Evolutionary conservation across 92 coral and sea anemone species (phyloP).

Genomic region (Hydrozoanthus gracilis): DNA sequence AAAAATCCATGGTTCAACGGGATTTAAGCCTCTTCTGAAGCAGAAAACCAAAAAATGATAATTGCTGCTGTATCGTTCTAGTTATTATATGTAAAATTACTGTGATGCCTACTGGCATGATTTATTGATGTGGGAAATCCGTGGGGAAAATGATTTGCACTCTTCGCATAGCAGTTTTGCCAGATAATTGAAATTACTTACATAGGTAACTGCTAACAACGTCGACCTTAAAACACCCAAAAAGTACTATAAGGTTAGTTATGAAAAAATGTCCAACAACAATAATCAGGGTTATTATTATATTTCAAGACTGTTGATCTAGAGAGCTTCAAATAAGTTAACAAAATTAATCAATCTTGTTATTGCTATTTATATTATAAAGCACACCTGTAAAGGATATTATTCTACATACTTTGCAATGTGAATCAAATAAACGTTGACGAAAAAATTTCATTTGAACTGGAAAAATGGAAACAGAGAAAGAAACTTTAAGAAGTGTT

Average conservation of each 20-base stretch:
- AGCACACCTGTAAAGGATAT: background rate
- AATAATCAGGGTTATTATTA: too few species aligned
- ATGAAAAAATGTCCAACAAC: conserved; percentile 1
- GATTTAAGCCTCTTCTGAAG: too few species aligned
- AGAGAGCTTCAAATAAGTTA: too few species aligned
- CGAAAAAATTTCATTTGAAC: too few species aligned
- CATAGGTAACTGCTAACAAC: background rate
- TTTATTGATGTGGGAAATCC: conserved; percentile 5
- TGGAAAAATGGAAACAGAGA: background rate
- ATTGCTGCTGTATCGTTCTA: background rate
- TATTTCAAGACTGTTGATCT: background rate
- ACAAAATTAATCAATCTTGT: background rate
- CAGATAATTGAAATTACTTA: background rate
- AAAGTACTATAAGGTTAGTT: too few species aligned
- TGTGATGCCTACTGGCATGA: background rate
- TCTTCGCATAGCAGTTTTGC: background rate
- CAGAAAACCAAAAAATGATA: too few species aligned
- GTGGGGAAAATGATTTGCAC: background rate
- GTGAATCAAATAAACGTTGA: too few species aligned
- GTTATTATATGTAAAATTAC: background rate
- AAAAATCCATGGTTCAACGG: too few species aligned
- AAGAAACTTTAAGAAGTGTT: background rate
- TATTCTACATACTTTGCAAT: too few species aligned
- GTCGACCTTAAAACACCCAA: background rate
- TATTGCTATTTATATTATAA: background rate